Evolutionary conservation across 2,888 invertebrate genomes (phyloP).

Genomic region (Lasioglossum malachurum): DNA sequence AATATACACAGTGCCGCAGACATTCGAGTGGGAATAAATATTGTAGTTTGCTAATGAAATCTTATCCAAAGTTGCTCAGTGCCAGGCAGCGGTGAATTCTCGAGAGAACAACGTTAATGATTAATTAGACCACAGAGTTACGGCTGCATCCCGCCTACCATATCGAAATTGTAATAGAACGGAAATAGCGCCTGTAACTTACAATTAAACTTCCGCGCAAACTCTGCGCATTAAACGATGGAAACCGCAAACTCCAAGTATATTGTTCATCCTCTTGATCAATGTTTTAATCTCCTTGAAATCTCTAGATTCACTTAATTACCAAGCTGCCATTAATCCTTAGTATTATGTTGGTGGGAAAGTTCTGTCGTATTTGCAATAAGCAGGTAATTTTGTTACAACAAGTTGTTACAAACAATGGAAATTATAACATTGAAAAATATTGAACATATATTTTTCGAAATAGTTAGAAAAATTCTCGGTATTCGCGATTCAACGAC

Average conservation of each 20-base stretch:
- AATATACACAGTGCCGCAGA: background rate
- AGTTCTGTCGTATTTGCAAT: no score
- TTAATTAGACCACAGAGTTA: background rate
- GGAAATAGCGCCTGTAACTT: background rate
- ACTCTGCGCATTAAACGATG: background rate
- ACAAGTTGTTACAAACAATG: no score
- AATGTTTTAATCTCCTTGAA: background rate
- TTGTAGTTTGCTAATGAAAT: background rate
- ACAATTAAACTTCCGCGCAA: constrained; percentile 2
- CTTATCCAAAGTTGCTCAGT: background rate
- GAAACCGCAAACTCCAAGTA: background rate
- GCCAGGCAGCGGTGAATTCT: background rate
- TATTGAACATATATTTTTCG: no score
- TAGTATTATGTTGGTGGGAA: no score
- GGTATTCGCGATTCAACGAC: no score
- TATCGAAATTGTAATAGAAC: background rate
- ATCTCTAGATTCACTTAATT: background rate
- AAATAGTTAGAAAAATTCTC: no score
- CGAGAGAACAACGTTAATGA: background rate
- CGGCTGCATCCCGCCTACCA: no score
- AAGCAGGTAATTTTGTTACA: no score
- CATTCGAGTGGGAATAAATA: background rate
- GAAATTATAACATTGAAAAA: no score
- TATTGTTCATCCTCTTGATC: background rate
- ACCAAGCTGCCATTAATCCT: background rate